A percentile compares a stretch with the other conserved stretches of the same genome.
Conservation (phyloP, 1,140 invertebrate genomes). For the Araneus ventricosus region DNA sequence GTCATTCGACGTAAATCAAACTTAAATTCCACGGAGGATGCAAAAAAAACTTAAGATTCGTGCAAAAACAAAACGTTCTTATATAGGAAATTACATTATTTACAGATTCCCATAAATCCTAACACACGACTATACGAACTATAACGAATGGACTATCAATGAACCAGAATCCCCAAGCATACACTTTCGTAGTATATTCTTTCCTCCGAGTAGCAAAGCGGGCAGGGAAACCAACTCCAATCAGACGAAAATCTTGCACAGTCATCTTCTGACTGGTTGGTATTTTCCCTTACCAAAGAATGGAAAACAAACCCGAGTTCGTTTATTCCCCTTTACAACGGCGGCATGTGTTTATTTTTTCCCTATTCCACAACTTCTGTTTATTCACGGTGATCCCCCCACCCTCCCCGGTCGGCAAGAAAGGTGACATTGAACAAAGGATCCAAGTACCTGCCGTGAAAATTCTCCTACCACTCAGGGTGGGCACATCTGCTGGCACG, state of each 20-base stretch:
- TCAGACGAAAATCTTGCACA: constrained; percentile 9
- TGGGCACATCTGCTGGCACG: background rate
- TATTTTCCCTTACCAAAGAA: background rate
- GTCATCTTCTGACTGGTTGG: background rate
- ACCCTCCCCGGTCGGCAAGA: background rate
- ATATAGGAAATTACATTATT: too few relatives aligned
- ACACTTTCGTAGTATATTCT: background rate
- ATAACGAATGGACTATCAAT: too few relatives aligned
- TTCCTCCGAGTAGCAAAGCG: background rate
- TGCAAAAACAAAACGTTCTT: too few relatives aligned
- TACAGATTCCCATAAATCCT: too few relatives aligned
- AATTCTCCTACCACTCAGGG: background rate
- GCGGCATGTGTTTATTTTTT: constrained; percentile 55
- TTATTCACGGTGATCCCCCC: background rate
- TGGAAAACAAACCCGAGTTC: background rate
- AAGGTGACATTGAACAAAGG: constrained; percentile 63
- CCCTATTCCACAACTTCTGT: constrained; percentile 37
- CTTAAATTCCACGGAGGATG: too few relatives aligned
- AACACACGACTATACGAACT: too few relatives aligned
- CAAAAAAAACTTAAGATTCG: too few relatives aligned
- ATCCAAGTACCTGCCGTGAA: constrained; percentile 28
- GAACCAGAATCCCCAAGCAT: too few relatives aligned
- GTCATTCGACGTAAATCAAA: too few relatives aligned
- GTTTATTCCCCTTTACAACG: background rate
- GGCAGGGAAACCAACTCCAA: background rate